Evolutionary conservation across 2,888 invertebrate genomes (phyloP).

Genomic region (Cephus spinipes): DNA sequence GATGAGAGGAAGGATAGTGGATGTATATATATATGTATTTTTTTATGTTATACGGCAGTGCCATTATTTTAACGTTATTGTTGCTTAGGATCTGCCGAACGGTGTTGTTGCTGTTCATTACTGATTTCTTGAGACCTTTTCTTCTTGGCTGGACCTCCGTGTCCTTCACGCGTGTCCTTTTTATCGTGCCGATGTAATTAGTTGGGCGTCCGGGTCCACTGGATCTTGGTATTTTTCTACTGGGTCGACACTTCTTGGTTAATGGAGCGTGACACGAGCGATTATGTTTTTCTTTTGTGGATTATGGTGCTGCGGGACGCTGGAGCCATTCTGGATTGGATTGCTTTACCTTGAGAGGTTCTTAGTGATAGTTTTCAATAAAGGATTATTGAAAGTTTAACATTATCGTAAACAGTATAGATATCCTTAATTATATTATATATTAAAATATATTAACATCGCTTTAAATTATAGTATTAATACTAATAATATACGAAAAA

Average conservation of each 20-base stretch:
- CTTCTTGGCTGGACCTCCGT: not conserved
- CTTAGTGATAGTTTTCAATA: not conserved
- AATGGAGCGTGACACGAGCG: not conserved
- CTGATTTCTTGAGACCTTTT: not conserved
- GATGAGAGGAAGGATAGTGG: constrained; percentile 12
- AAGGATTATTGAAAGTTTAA: not conserved
- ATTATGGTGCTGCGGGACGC: not conserved
- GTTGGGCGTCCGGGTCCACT: not conserved
- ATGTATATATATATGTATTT: not conserved
- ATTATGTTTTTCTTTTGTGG: not conserved
- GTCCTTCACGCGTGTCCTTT: not conserved
- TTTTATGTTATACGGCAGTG: not conserved
- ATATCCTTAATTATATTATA: not conserved
- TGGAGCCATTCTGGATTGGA: not conserved
- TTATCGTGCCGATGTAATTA: not conserved
- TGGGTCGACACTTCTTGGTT: not conserved
- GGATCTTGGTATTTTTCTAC: not conserved
- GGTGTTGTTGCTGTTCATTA: not conserved
- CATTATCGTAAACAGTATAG: not conserved
- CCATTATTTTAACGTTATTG: not conserved
- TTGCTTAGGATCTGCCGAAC: not conserved
- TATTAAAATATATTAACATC: no score
- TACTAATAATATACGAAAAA: no score
- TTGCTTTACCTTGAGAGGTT: not conserved
- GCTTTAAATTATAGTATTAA: no score